These are phyloP conservation scores for Drosophila ambigua DNA, from an alignment of 1,140 invertebrate species.

Conservation along the genomic window DNA sequence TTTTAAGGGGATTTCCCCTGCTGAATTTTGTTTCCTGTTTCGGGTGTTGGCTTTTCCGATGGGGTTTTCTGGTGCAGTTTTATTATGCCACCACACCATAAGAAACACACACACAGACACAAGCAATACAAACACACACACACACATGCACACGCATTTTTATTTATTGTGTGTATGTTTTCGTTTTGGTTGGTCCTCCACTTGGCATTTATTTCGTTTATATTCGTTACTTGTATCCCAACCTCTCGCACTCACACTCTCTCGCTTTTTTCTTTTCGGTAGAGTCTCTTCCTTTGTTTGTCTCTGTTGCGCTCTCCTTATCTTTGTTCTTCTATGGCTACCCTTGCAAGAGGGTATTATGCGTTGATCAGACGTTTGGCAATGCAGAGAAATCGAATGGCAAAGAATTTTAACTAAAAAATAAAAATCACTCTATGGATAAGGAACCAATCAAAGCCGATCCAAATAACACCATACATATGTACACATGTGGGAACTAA, in stretches of 20 bases:
- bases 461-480: too few relatives aligned
- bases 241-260: slow-evolving; percentile 4
- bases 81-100: slow-evolving; percentile 60
- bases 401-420: too few relatives aligned
- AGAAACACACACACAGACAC: too few relatives aligned
- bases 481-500: too few relatives aligned
- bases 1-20: slow-evolving; percentile 26
- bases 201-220: slow-evolving; percentile 39
- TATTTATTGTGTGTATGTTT: slow-evolving; percentile 68
- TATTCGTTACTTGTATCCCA: slow-evolving; percentile 38
- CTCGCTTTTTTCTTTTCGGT: neutral
- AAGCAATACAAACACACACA: too few relatives aligned
- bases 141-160: slow-evolving; percentile 60
- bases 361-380: too few relatives aligned
- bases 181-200: slow-evolving; percentile 4
- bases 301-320: neutral
- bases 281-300: slow-evolving; percentile 3
- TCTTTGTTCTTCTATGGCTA: too few relatives aligned
- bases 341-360: too few relatives aligned
- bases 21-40: slow-evolving; percentile 50
- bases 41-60: slow-evolving; percentile 15
- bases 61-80: slow-evolving; percentile 57
- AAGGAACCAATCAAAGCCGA: too few relatives aligned
- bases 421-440: too few relatives aligned
- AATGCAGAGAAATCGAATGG: too few relatives aligned